Percentiles rank a stretch among this genome's conserved stretches.
Evolutionary conservation across 53 echinoderm and acorn worm genomes (phyloP).

Genomic region (Henricia sp.): DNA sequence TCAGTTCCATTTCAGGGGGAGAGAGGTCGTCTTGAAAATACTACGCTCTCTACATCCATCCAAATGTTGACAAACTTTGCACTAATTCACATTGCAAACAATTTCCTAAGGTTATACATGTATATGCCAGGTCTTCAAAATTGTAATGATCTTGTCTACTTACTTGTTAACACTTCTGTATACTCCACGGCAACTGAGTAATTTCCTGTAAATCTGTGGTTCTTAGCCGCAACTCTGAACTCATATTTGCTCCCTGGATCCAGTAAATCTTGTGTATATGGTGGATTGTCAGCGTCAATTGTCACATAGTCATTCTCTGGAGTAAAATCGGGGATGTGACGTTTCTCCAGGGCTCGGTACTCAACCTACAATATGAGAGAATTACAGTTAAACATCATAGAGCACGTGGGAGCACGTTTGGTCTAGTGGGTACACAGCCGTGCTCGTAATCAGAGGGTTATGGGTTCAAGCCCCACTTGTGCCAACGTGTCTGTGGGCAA

Average conservation of each 20-base stretch:
- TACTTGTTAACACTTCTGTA: background rate
- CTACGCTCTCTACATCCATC: too few species aligned
- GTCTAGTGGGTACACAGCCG: too few species aligned
- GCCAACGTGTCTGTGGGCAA: too few species aligned
- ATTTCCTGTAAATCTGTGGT: slow-evolving; percentile 28
- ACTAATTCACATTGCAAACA: too few species aligned
- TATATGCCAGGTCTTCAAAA: background rate
- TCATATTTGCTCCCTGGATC: slow-evolving; percentile 30
- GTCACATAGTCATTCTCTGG: background rate
- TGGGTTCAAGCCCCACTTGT: too few species aligned
- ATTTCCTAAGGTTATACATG: background rate
- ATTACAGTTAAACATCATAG: background rate
- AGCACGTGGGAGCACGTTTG: too few species aligned
- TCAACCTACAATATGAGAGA: slow-evolving; percentile 12
- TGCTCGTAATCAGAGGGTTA: too few species aligned
- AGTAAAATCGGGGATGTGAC: background rate
- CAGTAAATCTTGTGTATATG: background rate
- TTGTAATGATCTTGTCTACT: background rate
- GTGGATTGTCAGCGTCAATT: background rate
- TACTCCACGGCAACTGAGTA: background rate
- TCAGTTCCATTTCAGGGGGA: background rate
- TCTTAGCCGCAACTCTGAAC: slow-evolving; percentile 18
- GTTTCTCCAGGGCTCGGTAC: slow-evolving; percentile 37
- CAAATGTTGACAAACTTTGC: background rate
- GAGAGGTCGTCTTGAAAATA: background rate